phyloP scores from a whole-genome alignment of 2,888 invertebrate genomes.

The Spialia ferax region DNA sequence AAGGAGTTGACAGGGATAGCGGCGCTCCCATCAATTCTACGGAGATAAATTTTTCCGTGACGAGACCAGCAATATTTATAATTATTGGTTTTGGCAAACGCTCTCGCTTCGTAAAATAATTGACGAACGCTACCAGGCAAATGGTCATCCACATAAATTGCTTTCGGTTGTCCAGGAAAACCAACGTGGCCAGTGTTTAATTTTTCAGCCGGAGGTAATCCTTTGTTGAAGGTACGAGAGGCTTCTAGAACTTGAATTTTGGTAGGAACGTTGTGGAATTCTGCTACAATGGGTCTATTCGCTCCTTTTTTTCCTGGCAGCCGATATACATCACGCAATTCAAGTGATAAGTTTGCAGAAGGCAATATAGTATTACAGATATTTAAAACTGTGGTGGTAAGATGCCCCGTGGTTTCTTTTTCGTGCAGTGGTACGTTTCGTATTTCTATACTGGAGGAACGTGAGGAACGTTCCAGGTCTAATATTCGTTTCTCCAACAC shows the following conservation, averaged over 20 bases:
- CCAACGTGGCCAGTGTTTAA: slow-evolving; percentile 14
- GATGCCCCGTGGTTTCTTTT: slow-evolving; percentile 3
- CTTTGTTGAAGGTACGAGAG: slow-evolving; percentile 9
- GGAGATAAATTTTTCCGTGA: slow-evolving; percentile 17
- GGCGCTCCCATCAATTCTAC: neutral
- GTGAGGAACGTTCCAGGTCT: no score
- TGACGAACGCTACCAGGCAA: neutral
- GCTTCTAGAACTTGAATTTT: neutral
- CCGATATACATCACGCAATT: slow-evolving; percentile 18
- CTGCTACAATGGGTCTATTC: slow-evolving; percentile 15
- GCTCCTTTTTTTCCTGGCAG: slow-evolving; percentile 19
- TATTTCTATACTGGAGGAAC: no score
- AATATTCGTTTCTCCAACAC: no score
- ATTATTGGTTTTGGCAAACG: slow-evolving; percentile 17
- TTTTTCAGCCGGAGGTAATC: slow-evolving; percentile 11
- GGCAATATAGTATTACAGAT: slow-evolving; percentile 8
- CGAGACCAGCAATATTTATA: slow-evolving; percentile 19
- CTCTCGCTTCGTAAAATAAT: slow-evolving; percentile 12
- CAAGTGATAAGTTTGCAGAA: neutral
- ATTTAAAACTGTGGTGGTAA: slow-evolving; percentile 2
- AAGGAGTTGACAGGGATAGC: neutral
- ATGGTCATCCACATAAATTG: slow-evolving; percentile 11
- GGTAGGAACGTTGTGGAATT: neutral
- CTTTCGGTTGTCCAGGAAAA: slow-evolving; percentile 13
- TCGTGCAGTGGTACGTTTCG: slow-evolving; percentile 11